Percentiles rank a stretch among this genome's conserved stretches.
Conservation (phyloP, 2,797 vertebrate genomes). For the Manis javanica region DNA sequence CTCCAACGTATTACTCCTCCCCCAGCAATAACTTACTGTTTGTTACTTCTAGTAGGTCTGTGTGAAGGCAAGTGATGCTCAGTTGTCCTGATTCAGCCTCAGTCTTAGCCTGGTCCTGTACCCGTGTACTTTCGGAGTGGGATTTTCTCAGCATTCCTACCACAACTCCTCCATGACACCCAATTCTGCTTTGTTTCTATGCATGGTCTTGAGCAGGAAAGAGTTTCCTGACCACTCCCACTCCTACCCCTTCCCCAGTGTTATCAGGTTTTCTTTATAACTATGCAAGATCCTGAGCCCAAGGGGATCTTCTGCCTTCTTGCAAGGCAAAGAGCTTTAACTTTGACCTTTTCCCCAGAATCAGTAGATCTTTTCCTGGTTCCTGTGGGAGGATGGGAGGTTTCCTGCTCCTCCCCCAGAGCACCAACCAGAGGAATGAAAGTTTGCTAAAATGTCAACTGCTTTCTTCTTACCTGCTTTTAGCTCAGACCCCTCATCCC, state of each 20-base stretch:
- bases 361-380: background rate
- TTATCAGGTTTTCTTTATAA: background rate
- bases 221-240: background rate
- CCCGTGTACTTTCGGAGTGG: background rate
- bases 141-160: background rate
- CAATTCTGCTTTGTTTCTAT: background rate
- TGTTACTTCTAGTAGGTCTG: background rate
- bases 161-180: no score
- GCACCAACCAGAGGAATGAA: no score
- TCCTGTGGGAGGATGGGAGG: background rate
- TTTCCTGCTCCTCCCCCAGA: no score
- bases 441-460: no score
- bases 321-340: background rate
- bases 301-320: background rate
- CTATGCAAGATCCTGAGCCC: background rate
- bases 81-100: background rate
- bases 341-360: background rate
- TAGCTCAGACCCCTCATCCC: no score
- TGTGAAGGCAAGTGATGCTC: background rate
- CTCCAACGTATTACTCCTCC: background rate
- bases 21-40: background rate
- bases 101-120: background rate
- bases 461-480: no score
- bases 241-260: background rate
- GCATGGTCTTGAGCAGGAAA: background rate